Base-by-base conservation (phyloP, 2,113 vertebrate genomes). In the Amazona vittata region DNA sequence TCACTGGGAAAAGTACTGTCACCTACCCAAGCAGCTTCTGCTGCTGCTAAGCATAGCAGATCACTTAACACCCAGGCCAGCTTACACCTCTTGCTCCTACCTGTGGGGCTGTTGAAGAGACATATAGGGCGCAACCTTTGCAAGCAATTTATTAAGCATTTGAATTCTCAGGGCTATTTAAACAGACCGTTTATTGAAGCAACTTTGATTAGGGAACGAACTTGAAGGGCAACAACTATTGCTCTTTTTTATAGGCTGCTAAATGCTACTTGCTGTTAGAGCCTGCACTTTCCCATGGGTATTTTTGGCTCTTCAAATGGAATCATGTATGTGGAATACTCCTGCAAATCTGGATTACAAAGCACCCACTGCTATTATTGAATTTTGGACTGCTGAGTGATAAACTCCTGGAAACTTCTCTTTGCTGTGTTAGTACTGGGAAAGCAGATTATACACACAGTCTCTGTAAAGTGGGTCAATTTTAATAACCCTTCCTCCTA, bases 401-500 rank as follows among this genome's bases (percentile, higher is more conserved):
- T n/a, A 6, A 10, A n/a, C 37, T 31, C 53, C 33, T 83, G 50
- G 39, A 67, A 79, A 85, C 10, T 16, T 60, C 19, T 35, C 57
- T 59, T 59, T 35, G 13, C 57, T 35, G 57, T 35, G 21, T 10
- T 35, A 59, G 33, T 59, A 59, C 33, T 59, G n/a, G 57, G 57
- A 59, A 59, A 24, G 20, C 20, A 35, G 21, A 80, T 31, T 39
- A 71, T 12, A 82, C 5, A 20, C 4, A 15, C 5, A 8, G 43
- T 49, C 25, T 25, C 53, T 73, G 65, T 25, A 82, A 93, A 92
- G 85, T 81, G 95, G 80, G 83, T 92, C 80, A 84, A 8, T 73
- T 92, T 91, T 89, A 94, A 91, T 82, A 89, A 91, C n/a, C 28
- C 62, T 24, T 92, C 69, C 52, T 85, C 52, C 12, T 82, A 79